Conservation (phyloP, 2,797 vertebrate genomes). For the Synanceia verrucosa region DNA sequence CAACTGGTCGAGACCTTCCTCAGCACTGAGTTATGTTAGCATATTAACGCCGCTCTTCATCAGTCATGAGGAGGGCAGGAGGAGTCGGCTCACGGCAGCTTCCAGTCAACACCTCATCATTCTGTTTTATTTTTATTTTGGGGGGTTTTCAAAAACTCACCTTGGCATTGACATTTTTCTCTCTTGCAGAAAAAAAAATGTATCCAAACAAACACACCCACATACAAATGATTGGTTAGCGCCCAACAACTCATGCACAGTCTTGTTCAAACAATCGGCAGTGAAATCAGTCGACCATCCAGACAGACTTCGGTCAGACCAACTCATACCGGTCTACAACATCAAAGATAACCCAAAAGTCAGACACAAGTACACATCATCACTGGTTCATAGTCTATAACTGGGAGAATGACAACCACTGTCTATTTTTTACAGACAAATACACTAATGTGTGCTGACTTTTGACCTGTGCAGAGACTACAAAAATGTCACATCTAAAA, state of each 20-base stretch:
- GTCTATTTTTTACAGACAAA: conserved; percentile 36
- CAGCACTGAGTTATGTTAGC: conserved; percentile 26
- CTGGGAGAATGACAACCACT: not conserved
- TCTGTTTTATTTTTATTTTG: not conserved
- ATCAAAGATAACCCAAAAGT: conserved; percentile 9
- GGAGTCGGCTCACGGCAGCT: not conserved
- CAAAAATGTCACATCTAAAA: not conserved
- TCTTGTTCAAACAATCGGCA: conserved; percentile 62
- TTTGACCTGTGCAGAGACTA: conserved; percentile 29
- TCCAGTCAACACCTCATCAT: not conserved
- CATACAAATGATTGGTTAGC: conserved; percentile 49
- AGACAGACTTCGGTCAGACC: conserved; percentile 61
- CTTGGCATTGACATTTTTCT: not conserved
- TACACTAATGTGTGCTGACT: conserved; percentile 15
- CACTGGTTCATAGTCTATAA: conserved; percentile 45
- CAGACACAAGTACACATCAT: conserved; percentile 58
- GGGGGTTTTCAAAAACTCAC: not conserved
- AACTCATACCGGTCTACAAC: conserved; percentile 27
- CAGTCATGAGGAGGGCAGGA: conserved; percentile 4
- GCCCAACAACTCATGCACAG: conserved; percentile 54
- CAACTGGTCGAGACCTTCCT: conserved; percentile 32
- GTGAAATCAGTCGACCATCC: conserved; percentile 48
- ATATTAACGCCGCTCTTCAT: conserved; percentile 21
- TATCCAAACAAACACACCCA: conserved; percentile 49
- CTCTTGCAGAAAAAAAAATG: not conserved